A percentile compares a stretch with the other conserved stretches of the same genome.
Conservation (phyloP, 1,140 invertebrate species). For the Aricia agestis region DNA sequence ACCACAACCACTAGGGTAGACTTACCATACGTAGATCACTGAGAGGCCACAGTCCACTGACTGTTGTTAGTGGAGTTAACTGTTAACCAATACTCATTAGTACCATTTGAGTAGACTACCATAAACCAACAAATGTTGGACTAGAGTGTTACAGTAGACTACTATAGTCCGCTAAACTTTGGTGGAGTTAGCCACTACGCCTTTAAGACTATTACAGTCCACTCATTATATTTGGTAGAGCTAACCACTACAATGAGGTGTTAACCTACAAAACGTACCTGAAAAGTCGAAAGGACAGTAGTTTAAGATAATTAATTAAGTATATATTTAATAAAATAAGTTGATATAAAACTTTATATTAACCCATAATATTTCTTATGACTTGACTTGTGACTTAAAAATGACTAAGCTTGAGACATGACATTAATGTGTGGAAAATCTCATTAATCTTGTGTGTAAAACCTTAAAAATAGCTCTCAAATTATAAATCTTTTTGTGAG, state of each 20-base stretch:
- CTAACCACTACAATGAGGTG: neutral
- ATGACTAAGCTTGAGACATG: too few relatives aligned
- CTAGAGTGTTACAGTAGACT: neutral
- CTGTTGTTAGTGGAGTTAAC: neutral
- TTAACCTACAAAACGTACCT: neutral
- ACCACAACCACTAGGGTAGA: neutral
- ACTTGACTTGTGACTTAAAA: too few relatives aligned
- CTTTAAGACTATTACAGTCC: too few relatives aligned
- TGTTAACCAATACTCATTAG: too few relatives aligned
- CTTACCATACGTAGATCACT: neutral
- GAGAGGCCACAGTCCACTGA: slow-evolving; percentile 6
- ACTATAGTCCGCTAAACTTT: neutral
- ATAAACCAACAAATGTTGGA: neutral
- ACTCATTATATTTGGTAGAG: neutral
- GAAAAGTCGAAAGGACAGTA: neutral
- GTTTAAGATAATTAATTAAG: neutral
- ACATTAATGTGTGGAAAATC: too few relatives aligned
- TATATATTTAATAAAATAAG: too few relatives aligned
- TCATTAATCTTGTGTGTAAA: too few relatives aligned
- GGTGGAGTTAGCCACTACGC: neutral
- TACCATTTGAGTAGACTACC: neutral
- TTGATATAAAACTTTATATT: too few relatives aligned
- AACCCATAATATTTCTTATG: too few relatives aligned
- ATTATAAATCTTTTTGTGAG: neutral
- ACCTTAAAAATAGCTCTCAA: neutral